phyloP scores from a whole-genome alignment of 2,797 vertebrate genomes.

The Triplophysa yarkandensis region DNA sequence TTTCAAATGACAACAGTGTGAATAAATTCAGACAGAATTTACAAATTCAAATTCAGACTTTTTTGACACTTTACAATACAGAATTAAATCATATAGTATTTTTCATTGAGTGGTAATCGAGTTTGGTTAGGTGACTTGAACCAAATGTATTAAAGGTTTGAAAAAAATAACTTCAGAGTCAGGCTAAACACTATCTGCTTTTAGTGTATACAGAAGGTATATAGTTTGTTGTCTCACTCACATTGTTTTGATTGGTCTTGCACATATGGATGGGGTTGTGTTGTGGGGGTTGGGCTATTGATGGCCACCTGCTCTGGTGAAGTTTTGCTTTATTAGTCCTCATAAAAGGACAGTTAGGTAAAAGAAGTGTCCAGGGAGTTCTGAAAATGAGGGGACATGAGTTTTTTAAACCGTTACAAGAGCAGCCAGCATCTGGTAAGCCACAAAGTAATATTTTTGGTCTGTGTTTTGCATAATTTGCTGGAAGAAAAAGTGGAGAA shows the following conservation, averaged over 20 bases:
- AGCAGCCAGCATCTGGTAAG: conserved; percentile 44
- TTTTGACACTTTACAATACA: no score
- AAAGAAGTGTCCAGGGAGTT: not conserved
- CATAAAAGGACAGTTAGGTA: conserved; percentile 6
- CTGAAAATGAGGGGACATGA: conserved; percentile 35
- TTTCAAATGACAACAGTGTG: no score
- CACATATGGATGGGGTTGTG: not conserved
- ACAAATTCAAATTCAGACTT: no score
- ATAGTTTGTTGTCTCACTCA: conserved; percentile 6
- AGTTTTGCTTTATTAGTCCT: conserved; percentile 7
- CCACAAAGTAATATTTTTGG: not conserved
- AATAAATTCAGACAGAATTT: no score
- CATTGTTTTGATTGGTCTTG: conserved; percentile 19
- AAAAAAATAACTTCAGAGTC: no score
- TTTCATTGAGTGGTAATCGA: not conserved
- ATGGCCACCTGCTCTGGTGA: conserved; percentile 53
- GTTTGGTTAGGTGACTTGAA: not conserved
- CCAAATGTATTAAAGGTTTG: no score
- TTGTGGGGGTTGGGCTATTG: conserved; percentile 40
- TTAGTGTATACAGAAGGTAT: not conserved
- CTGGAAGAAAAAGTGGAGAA: not conserved
- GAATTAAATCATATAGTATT: no score
- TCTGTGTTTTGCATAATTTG: not conserved
- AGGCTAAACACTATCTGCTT: not conserved
- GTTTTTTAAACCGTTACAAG: conserved; percentile 18